Evolutionary conservation across 2,113 vertebrate species (phyloP), one percentile per base, ranked within the genome.

Genomic region (Callithrix jacchus): DNA sequence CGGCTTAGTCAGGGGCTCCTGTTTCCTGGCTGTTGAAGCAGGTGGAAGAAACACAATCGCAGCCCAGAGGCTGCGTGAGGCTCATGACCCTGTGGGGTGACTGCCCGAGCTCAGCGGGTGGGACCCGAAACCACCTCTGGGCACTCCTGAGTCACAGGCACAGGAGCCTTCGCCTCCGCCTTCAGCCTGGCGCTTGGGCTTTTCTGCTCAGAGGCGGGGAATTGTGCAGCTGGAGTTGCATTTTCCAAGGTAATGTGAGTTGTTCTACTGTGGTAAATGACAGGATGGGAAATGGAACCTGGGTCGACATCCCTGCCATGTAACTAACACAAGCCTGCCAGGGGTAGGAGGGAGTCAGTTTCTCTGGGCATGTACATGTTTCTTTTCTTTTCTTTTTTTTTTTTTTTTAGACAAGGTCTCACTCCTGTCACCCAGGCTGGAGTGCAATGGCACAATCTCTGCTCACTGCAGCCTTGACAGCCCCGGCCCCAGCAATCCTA

Each of bases 301-400:
- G 2, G 2, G 81, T 8, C 0, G 8, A 11, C n/a, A 30, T 0
- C 0, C 37, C 27, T 12, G 30, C 27, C 27, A 12, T 30, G n/a
- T 32, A 23, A 52, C 45, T 25, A 23, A 42, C 45, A 23, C 32
- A 16, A 2, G 21, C 42, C 47, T 30, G 32, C 8, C 11, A 12
- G 49, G 5, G 13, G 40, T 13, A 8, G 10, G 35, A 21, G 4
- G 58, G 4, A 61, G 42, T 13, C 0, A 7, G 61, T 21, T 42
- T 70, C 90, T 20, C 14, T 35, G 81, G 30, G 37, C 20, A 1
- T 0, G 5, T 8, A 2, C 52, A 25, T 30, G 12, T n/a, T n/a
- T n/a, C n/a, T n/a, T n/a, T n/a, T n/a, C n/a, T n/a, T n/a, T 66
- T 32, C 7, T 45, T 45, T 45, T 45, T 32, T 66, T 66, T 66